Evolutionary conservation across 2,888 invertebrate genomes (phyloP).

Genomic region (Netelia melanura): DNA sequence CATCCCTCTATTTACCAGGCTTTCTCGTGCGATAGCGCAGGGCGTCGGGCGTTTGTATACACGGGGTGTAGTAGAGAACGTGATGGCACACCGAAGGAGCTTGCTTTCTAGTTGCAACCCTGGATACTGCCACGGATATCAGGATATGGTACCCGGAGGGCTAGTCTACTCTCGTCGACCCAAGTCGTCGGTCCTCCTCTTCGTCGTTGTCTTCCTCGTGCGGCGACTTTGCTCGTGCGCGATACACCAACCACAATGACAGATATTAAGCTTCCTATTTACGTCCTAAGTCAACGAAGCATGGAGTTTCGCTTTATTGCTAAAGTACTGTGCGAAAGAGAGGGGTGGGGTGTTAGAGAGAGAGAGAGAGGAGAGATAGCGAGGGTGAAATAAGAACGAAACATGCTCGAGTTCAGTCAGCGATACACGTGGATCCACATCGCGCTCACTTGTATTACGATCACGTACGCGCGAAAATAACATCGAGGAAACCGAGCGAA

Average conservation of each 20-base stretch:
- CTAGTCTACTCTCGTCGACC: conserved; percentile 55
- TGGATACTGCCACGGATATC: conserved; percentile 44
- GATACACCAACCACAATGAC: conserved; percentile 77
- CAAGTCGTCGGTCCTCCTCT: conserved; percentile 17
- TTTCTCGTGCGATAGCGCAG: too few relatives aligned
- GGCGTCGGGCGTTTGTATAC: too few relatives aligned
- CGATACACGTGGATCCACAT: too few relatives aligned
- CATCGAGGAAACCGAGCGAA: too few relatives aligned
- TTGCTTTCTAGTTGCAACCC: conserved; percentile 36
- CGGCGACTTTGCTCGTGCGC: conserved; percentile 60
- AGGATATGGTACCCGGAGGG: conserved; percentile 61
- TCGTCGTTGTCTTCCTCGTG: conserved; percentile 51
- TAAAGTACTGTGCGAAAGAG: conserved; percentile 47
- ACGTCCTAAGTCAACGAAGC: conserved; percentile 81
- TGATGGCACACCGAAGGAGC: background rate
- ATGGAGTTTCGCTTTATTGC: conserved; percentile 81
- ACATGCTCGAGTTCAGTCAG: too few relatives aligned
- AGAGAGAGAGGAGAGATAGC: too few relatives aligned
- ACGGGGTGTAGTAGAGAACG: background rate
- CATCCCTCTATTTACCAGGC: too few relatives aligned
- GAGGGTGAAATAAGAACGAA: too few relatives aligned
- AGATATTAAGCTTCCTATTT: conserved; percentile 82
- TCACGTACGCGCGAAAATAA: too few relatives aligned
- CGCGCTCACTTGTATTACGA: too few relatives aligned
- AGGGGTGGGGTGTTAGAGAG: too few relatives aligned